phyloP scores from a whole-genome alignment of 2,888 invertebrate species.

The Pteria penguin region DNA sequence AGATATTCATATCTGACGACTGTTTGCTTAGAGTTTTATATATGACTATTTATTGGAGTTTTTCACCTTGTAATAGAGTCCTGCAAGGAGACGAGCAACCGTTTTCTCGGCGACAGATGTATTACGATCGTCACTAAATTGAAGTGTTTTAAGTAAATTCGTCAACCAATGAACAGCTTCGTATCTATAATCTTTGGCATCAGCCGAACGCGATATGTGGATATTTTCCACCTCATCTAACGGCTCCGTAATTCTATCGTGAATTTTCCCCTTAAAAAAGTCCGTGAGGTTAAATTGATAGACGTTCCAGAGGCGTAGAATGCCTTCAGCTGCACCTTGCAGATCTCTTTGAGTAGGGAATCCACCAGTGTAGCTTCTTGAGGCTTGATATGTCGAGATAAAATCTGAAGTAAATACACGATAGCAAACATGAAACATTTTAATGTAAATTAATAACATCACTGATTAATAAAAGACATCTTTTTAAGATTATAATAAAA shows the following conservation, averaged over 20 bases:
- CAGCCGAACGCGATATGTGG: neutral
- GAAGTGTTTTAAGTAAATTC: neutral
- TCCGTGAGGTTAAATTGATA: constrained; percentile 16
- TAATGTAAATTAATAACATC: too few relatives aligned
- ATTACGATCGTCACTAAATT: neutral
- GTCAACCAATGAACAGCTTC: neutral
- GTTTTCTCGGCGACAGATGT: neutral
- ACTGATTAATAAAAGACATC: too few relatives aligned
- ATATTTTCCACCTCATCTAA: constrained; percentile 14
- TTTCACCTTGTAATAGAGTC: constrained; percentile 8
- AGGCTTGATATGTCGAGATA: constrained; percentile 11
- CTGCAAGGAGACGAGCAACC: neutral
- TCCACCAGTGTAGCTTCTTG: neutral
- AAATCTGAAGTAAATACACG: constrained; percentile 31
- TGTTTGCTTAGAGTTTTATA: too few relatives aligned
- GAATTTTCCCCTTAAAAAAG: constrained; percentile 14
- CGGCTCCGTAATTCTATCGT: neutral
- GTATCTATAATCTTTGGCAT: neutral
- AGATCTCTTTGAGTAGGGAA: constrained; percentile 17
- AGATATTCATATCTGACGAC: too few relatives aligned
- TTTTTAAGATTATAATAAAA: too few relatives aligned
- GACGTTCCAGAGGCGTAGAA: constrained; percentile 22
- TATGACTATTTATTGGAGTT: too few relatives aligned
- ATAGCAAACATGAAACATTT: too few relatives aligned
- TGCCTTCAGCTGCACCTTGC: constrained; percentile 11